These are phyloP conservation scores for Stenopsyche tienmushanensis DNA, from an alignment of 1,140 invertebrate species.

Conservation along the genomic window DNA sequence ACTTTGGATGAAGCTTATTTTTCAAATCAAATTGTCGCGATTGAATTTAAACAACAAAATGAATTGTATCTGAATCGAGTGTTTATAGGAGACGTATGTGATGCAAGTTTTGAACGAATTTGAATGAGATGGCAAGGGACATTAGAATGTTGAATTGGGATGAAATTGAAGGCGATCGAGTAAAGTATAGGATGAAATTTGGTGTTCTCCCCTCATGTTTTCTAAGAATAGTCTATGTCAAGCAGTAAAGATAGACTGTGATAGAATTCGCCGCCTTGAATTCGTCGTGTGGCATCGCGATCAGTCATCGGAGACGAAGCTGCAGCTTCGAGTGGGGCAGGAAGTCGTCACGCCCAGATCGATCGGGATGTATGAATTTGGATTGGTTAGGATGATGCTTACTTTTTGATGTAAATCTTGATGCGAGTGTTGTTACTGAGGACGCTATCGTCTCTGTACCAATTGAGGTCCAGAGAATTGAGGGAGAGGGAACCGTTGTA, in stretches of 20 bases:
- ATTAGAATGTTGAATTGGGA: too few relatives aligned
- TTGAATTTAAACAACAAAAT: too few relatives aligned
- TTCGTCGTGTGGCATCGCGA: neutral
- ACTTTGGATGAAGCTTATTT: too few relatives aligned
- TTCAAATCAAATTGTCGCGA: too few relatives aligned
- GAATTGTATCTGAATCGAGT: too few relatives aligned
- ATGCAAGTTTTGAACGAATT: too few relatives aligned
- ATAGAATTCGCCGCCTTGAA: constrained; percentile 2
- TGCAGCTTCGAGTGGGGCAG: neutral
- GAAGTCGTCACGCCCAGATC: constrained; percentile 20
- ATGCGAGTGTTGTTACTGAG: constrained; percentile 54
- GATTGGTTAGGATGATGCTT: constrained; percentile 15
- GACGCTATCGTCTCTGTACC: constrained; percentile 71
- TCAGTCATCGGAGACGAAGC: neutral
- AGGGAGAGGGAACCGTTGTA: too few relatives aligned
- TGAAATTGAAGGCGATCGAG: too few relatives aligned
- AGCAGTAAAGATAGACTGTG: constrained; percentile 17
- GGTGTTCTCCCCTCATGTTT: neutral
- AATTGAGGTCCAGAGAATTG: constrained; percentile 68
- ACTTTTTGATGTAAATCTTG: constrained; percentile 55
- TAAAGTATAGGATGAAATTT: too few relatives aligned
- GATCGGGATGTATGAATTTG: neutral
- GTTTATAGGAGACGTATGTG: too few relatives aligned
- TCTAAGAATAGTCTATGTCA: constrained; percentile 24
- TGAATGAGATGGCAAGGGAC: too few relatives aligned